phyloP scores from a whole-genome alignment of 2,888 invertebrate genomes.

The Sesamia inferens region DNA sequence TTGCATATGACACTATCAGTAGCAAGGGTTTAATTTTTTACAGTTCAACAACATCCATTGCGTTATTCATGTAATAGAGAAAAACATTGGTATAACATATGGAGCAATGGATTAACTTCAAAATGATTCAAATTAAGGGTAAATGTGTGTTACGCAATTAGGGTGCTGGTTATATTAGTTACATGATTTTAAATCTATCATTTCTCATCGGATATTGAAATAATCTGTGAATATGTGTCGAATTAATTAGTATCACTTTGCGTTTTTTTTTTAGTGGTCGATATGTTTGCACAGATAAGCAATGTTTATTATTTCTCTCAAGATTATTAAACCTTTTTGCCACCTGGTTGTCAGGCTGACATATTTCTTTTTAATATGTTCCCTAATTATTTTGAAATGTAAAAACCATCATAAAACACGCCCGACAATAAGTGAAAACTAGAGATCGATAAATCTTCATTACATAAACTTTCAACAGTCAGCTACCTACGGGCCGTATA shows the following conservation, averaged over 20 bases:
- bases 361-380: neutral
- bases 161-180: neutral
- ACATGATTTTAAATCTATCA: neutral
- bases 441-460: neutral
- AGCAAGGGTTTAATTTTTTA: no score
- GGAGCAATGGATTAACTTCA: no score
- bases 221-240: no score
- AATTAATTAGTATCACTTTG: neutral
- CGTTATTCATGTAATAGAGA: no score
- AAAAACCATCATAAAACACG: constrained; percentile 3
- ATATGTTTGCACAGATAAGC: neutral
- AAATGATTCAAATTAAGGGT: no score
- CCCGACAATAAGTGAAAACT: neutral
- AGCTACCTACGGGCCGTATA: neutral
- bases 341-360: neutral
- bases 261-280: neutral
- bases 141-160: no score
- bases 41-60: no score
- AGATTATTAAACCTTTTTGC: neutral
- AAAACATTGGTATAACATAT: no score
- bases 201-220: no score
- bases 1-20: no score
- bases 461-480: constrained; percentile 2
- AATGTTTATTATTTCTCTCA: neutral
- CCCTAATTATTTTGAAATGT: constrained; percentile 1